These are phyloP conservation scores for Tetraneura akinire DNA, from an alignment of 1,140 invertebrate genomes.

Conservation along the genomic window DNA sequence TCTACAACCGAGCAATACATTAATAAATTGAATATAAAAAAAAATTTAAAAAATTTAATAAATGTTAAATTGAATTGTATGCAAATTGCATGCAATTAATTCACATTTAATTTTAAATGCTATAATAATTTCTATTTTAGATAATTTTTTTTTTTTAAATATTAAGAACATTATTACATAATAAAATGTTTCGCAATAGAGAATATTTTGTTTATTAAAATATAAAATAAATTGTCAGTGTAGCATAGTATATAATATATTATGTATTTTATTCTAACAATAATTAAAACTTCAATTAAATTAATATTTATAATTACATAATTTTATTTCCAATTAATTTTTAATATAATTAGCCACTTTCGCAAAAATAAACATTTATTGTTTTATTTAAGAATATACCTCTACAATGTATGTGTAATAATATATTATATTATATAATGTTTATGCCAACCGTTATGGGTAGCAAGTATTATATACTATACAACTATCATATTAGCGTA, in stretches of 20 bases:
- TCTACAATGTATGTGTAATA: too few species aligned
- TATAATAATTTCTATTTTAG: neutral
- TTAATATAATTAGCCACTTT: neutral
- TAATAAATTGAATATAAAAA: too few species aligned
- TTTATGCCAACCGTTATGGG: too few species aligned
- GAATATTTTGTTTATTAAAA: neutral
- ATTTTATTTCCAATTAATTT: constrained; percentile 8
- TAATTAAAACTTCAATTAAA: too few species aligned
- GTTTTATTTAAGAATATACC: neutral
- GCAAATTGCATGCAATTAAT: neutral
- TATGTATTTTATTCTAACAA: too few species aligned
- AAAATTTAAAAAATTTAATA: too few species aligned
- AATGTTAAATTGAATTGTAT: too few species aligned
- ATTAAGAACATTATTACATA: neutral
- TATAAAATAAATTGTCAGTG: neutral
- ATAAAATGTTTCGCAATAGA: neutral
- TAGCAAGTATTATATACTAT: too few species aligned
- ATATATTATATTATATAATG: neutral
- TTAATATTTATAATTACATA: neutral
- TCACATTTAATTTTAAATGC: neutral
- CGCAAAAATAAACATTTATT: neutral
- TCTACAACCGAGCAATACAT: too few species aligned
- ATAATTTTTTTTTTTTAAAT: neutral
- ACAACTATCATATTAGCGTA: neutral
- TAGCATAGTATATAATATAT: too few species aligned